phyloP scores from a whole-genome alignment of 2,888 invertebrate species.

The Agonopterix heracliana region DNA sequence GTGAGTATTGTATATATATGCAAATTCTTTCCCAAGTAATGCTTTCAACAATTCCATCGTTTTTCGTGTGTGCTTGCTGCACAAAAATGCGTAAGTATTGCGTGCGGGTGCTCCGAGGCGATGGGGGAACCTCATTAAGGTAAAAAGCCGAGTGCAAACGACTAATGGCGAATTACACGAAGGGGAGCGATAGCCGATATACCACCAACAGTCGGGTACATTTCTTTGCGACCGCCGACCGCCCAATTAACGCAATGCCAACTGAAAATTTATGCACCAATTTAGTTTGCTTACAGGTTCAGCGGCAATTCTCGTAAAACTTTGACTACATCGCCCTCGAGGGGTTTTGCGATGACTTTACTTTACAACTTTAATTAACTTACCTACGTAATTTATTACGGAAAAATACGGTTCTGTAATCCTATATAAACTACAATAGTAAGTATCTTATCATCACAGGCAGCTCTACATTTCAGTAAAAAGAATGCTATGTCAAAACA shows the following conservation, averaged over 20 bases:
- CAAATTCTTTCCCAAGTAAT: too few species aligned
- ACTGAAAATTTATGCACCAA: conserved; percentile 13
- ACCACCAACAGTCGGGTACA: conserved; percentile 11
- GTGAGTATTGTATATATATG: too few species aligned
- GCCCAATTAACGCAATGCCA: conserved; percentile 14
- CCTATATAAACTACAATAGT: too few species aligned
- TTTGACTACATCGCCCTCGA: too few species aligned
- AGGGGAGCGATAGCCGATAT: conserved; percentile 56
- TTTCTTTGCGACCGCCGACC: conserved; percentile 14
- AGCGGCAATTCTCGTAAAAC: background rate
- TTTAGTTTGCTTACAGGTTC: conserved; percentile 7
- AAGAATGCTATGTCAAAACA: too few species aligned
- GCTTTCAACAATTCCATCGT: too few species aligned
- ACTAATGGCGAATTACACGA: conserved; percentile 75
- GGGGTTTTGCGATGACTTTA: too few species aligned
- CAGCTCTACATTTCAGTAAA: too few species aligned
- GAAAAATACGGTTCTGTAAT: too few species aligned
- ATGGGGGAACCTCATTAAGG: conserved; percentile 72
- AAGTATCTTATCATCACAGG: too few species aligned
- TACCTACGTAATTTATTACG: too few species aligned
- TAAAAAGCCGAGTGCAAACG: conserved; percentile 75
- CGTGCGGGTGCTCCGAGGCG: conserved; percentile 50
- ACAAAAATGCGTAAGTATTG: conserved; percentile 60
- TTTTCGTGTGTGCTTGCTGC: conserved; percentile 33
- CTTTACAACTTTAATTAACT: too few species aligned